These are phyloP conservation scores for Pseudochaenichthys georgianus DNA, from an alignment of 2,797 vertebrate species.

Conservation along the genomic window DNA sequence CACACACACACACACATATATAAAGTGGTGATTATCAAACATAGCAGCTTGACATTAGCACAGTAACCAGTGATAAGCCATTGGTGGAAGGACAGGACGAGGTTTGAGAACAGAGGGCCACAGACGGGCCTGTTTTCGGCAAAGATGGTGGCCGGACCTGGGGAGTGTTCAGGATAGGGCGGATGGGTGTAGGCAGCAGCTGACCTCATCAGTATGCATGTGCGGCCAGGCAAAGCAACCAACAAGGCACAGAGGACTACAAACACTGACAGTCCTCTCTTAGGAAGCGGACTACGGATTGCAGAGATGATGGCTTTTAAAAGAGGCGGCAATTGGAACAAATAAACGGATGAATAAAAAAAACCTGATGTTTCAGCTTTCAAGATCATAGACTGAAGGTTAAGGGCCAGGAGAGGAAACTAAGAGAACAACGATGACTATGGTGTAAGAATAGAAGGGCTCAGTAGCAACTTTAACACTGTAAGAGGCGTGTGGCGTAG, in stretches of 20 bases:
- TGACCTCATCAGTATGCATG: conserved; percentile 73
- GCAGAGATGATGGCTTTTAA: conserved; percentile 8
- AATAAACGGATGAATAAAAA: neutral
- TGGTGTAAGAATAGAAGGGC: neutral
- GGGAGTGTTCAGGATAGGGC: conserved; percentile 15
- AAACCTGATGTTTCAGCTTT: neutral
- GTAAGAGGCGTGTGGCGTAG: neutral
- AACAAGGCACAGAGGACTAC: conserved; percentile 49
- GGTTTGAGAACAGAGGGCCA: conserved; percentile 33
- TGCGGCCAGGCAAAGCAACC: conserved; percentile 48
- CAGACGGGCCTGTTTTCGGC: conserved; percentile 33
- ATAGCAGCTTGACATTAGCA: conserved; percentile 64
- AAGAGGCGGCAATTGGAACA: neutral
- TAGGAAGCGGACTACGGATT: conserved; percentile 7
- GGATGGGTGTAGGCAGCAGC: conserved; percentile 46
- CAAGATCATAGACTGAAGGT: conserved; percentile 11
- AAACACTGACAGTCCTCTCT: conserved; percentile 49
- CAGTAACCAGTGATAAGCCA: conserved; percentile 43
- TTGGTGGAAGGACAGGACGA: conserved; percentile 42
- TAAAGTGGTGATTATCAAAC: conserved; percentile 77
- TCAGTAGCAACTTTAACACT: neutral
- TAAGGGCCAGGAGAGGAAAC: neutral
- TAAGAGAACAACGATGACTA: neutral
- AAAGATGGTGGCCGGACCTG: conserved; percentile 1
- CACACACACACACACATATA: conserved; percentile 35